Conservation (phyloP, 2,888 invertebrate species). For the Noctua janthina region DNA sequence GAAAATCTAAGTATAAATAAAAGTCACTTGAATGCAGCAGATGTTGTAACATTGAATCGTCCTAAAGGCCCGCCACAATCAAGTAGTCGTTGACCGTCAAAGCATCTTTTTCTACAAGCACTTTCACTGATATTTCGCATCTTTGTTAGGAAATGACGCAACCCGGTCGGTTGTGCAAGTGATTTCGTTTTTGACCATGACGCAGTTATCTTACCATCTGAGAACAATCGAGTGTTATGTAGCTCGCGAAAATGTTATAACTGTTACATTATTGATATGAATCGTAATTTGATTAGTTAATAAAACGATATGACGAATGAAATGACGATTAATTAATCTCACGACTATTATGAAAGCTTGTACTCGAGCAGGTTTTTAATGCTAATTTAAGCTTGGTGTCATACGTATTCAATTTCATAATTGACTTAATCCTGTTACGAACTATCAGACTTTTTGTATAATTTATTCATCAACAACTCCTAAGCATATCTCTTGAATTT, state of each 20-base stretch:
- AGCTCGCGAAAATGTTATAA: slow-evolving; percentile 10
- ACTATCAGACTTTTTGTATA: slow-evolving; percentile 11
- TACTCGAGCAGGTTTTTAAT: slow-evolving; percentile 43
- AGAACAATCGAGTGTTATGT: slow-evolving; percentile 37
- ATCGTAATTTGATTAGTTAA: slow-evolving; percentile 32
- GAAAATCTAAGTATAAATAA: neutral
- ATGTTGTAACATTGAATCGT: slow-evolving; percentile 22
- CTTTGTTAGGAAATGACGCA: slow-evolving; percentile 78
- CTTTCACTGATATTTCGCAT: slow-evolving; percentile 86
- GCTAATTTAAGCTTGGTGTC: slow-evolving; percentile 36
- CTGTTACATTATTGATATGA: slow-evolving; percentile 12
- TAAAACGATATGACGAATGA: neutral
- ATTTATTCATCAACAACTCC: slow-evolving; percentile 9
- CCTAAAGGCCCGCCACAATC: slow-evolving; percentile 27
- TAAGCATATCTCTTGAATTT: slow-evolving; percentile 19
- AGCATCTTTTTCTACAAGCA: slow-evolving; percentile 74
- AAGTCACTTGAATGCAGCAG: neutral
- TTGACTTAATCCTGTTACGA: slow-evolving; percentile 36
- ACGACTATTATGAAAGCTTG: slow-evolving; percentile 29
- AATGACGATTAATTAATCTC: slow-evolving; percentile 30
- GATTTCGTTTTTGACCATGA: slow-evolving; percentile 75
- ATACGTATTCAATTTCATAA: slow-evolving; percentile 36
- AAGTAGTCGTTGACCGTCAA: slow-evolving; percentile 74
- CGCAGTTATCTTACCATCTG: slow-evolving; percentile 45
- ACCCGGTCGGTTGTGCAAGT: slow-evolving; percentile 72